Evolutionary conservation across 92 coral and sea anemone genomes (phyloP).

Genomic region (Zoanthus sansibaricus): DNA sequence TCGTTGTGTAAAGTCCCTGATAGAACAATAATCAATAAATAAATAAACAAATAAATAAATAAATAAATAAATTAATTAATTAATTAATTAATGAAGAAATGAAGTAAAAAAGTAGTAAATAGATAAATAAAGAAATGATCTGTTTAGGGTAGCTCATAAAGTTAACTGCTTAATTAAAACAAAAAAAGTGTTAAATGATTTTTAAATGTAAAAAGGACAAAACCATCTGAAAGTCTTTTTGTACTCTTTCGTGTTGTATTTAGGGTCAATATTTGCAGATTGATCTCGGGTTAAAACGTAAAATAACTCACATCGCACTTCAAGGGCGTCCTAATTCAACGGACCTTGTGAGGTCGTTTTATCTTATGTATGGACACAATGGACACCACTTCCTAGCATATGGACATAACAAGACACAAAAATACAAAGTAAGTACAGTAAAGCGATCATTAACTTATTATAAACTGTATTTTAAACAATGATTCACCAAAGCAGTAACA

Average conservation of each 20-base stretch:
- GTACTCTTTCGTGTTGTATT: background rate
- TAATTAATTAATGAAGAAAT: background rate
- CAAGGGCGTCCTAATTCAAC: conserved; percentile 87
- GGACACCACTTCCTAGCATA: conserved; percentile 73
- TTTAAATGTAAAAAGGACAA: background rate
- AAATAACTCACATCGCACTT: conserved; percentile 72
- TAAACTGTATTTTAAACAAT: too few species aligned
- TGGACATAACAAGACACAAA: conserved; percentile 77
- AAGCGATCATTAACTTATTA: background rate
- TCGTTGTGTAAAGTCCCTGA: too few species aligned
- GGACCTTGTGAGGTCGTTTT: conserved; percentile 76
- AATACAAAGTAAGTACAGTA: conserved; percentile 64
- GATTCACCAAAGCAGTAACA: too few species aligned
- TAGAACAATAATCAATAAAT: too few species aligned
- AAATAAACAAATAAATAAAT: too few species aligned
- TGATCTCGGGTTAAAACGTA: conserved; percentile 77
- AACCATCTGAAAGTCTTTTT: background rate
- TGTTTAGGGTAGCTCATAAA: too few species aligned
- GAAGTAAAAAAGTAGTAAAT: background rate
- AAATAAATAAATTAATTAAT: too few species aligned
- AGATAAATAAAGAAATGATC: background rate
- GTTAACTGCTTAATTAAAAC: too few species aligned
- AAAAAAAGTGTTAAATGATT: background rate
- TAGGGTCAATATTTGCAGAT: conserved; percentile 91
- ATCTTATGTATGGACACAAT: conserved; percentile 77